phyloP scores from a whole-genome alignment of 2,888 invertebrate species.

The Rhaphigaster nebulosa region DNA sequence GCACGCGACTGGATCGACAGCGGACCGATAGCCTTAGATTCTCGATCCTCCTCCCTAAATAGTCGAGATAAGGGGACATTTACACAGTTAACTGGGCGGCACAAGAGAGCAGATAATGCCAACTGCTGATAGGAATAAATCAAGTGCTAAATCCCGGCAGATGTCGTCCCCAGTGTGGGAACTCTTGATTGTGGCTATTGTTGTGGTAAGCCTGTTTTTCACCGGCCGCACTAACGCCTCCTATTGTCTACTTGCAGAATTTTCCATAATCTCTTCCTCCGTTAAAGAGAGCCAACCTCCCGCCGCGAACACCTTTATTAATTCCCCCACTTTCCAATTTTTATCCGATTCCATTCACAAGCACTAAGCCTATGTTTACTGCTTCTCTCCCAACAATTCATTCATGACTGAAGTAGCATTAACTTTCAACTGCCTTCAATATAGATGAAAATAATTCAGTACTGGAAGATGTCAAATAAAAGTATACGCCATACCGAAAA shows the following conservation, averaged over 20 bases:
- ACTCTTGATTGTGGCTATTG: constrained; percentile 15
- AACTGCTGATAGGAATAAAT: constrained; percentile 49
- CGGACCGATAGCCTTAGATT: neutral
- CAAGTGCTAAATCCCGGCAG: constrained; percentile 55
- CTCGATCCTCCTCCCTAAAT: neutral
- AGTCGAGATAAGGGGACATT: neutral
- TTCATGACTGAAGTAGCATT: neutral
- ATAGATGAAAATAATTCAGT: too few relatives aligned
- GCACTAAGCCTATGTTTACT: neutral
- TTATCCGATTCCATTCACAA: neutral
- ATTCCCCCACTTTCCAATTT: neutral
- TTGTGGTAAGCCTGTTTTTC: constrained; percentile 53
- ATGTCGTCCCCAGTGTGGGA: constrained; percentile 43
- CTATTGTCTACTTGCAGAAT: neutral
- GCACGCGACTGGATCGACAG: neutral
- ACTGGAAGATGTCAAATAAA: too few relatives aligned
- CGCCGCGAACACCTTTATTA: neutral
- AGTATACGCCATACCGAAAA: too few relatives aligned
- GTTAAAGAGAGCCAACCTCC: neutral
- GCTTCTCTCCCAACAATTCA: neutral
- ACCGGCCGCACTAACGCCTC: constrained; percentile 30
- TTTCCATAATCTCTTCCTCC: constrained; percentile 32
- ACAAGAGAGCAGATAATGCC: constrained; percentile 28
- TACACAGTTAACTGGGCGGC: neutral
- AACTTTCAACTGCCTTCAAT: neutral